Base-by-base conservation (phyloP, 2,888 invertebrate genomes). In the Caprella mutica region DNA sequence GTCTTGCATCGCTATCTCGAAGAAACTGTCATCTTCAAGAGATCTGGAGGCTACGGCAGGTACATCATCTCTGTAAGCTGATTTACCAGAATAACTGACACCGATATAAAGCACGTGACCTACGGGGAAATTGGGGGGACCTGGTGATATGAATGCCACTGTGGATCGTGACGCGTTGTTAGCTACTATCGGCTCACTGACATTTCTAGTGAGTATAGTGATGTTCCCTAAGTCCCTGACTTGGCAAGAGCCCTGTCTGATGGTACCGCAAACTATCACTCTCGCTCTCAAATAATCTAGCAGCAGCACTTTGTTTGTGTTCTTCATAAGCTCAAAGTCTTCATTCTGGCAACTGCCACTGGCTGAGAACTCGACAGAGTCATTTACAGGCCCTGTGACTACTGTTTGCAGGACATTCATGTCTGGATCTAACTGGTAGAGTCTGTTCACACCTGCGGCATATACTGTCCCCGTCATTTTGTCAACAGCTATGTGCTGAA, bases 61-160 rank as follows among this genome's bases (percentile, higher is more conserved):
- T 66, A 94, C 89, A 75, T 92, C 91, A 62, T 89, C 87, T 61
- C 92, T 82, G 75, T 91, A 92, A 12, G 89, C 85, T 52, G 90
- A 91, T 72, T 90, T 90, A 56, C 86, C 84, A 21, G 91, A 91
- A 73, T 84, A 92, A 24, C 93, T 91, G 42, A 92, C 92, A 51
- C 92, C 94, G 54, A 94, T 90, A 74, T 96, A 94, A 83, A 96
- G 86, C 19, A 93, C 91, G 53, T 71, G 70, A 50, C 88, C 83
- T 67, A 87, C 86, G 5, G 90, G 88, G 54, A 90, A 89, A 71
- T 86, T 85, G 6, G 90, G 88, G 14, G 92, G 93, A 2, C 94
- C 94, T 0, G 92, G 91, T 0, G 93, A 94, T 66, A 96, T 93
- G 73, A 94, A 96, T 57, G 92, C 93, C 58, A 96, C 92, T 9